phyloP scores from a whole-genome alignment of 2,113 vertebrate species.

The Nycticorax nycticorax region DNA sequence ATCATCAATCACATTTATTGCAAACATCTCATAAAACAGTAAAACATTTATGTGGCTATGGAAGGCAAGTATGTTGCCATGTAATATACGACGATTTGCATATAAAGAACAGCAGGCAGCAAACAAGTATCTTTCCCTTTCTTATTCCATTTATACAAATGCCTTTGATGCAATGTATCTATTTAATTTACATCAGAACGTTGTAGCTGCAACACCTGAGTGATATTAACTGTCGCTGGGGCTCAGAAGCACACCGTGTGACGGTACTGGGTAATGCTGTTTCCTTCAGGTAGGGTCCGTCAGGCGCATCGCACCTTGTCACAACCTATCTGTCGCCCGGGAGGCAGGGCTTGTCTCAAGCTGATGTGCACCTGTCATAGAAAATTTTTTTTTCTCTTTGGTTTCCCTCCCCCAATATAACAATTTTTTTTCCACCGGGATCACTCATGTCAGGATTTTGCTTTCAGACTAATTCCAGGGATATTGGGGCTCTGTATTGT shows the following conservation, averaged over 20 bases:
- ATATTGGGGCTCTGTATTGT: not conserved
- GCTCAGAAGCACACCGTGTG: not conserved
- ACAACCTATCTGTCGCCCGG: slow-evolving; percentile 33
- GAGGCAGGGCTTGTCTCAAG: slow-evolving; percentile 42
- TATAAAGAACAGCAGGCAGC: slow-evolving; percentile 75
- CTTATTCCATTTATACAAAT: slow-evolving; percentile 70
- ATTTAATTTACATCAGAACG: slow-evolving; percentile 68
- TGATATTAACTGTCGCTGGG: not conserved
- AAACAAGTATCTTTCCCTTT: slow-evolving; percentile 65
- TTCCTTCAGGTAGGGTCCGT: slow-evolving; percentile 23
- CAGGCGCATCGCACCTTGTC: slow-evolving; percentile 14
- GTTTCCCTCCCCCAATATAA: not conserved
- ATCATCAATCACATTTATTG: slow-evolving; percentile 80
- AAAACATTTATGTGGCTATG: slow-evolving; percentile 74
- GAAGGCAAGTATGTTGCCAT: slow-evolving; percentile 66
- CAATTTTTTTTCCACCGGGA: not conserved
- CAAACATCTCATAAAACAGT: slow-evolving; percentile 76
- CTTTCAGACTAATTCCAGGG: slow-evolving; percentile 15
- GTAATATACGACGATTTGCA: slow-evolving; percentile 74
- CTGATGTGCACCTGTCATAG: slow-evolving; percentile 44
- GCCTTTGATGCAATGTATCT: slow-evolving; percentile 47
- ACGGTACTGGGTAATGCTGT: not conserved
- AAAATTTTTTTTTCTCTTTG: not conserved
- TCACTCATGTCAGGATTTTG: not conserved
- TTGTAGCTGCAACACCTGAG: slow-evolving; percentile 55